Evolutionary conservation across 2,888 invertebrate genomes (phyloP), one percentile per base, ranked within the genome.

Genomic region (Odontomyia ornata): DNA sequence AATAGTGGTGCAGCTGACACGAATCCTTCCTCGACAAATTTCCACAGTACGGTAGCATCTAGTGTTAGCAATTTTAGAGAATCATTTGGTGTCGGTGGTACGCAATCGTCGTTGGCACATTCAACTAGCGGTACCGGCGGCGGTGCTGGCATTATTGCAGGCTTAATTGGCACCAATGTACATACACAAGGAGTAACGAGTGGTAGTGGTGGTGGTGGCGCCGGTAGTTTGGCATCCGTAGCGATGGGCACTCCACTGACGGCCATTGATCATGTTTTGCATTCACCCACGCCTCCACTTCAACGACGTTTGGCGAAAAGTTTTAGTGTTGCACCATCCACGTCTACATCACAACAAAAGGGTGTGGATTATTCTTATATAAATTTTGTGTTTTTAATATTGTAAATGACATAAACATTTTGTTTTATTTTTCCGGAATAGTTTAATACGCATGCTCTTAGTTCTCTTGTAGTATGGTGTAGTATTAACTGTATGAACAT

Each of bases 251-350:
- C 69, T 15, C 69, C 69, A 18, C 36, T 76, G 4, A 60, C 76
- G 28, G 21, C 76, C 28, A 28, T 65, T 56, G 86, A 86, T 82
- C 84, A 84, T 79, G 88, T 89, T 81, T 91, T 90, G 81, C 91
- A 91, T 83, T 91, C 92, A 81, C 92, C 92, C 80, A 95, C 95
- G 82, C 95, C 95, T 83, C 95, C 95, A 82, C 91, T 95, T 82
- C 95, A 95, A 87, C 91, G 96, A 83, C 92, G 95, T 83, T 91
- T 95, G 86, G 95, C 95, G 84, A 96, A 96, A 90, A 95, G 95
- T 88, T 95, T 96, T 91, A 95, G 95, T 89, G 95, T 95, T 84
- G 92, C 95, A 83, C 91, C 94, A 83, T 91, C 93, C 83, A 88
- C 80, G 64, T 91, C 93, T 83, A 88, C 80, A 62, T 84, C 85